Percentiles rank a stretch among this genome's conserved stretches.
These are phyloP conservation scores for Aphyosemion australe DNA, from an alignment of 2,113 vertebrate genomes.

Conservation along the genomic window DNA sequence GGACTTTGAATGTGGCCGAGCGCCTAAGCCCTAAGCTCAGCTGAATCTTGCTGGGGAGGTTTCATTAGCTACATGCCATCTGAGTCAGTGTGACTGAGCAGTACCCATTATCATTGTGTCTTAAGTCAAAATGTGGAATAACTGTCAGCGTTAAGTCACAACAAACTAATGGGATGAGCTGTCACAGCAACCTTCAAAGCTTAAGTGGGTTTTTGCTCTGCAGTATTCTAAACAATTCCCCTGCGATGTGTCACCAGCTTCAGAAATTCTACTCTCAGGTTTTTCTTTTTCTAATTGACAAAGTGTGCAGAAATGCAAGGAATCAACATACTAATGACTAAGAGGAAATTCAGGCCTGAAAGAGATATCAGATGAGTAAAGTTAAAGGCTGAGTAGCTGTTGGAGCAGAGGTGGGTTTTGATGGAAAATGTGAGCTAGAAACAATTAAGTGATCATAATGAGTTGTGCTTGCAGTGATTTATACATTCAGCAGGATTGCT, in stretches of 20 bases:
- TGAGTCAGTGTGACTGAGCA: conserved; percentile 41
- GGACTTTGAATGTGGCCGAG: conserved; percentile 26
- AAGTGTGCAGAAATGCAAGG: conserved; percentile 15
- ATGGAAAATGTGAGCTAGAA: conserved; percentile 25
- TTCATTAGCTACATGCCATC: conserved; percentile 54
- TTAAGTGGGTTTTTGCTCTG: conserved; percentile 15
- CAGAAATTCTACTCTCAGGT: conserved; percentile 4
- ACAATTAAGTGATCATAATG: conserved; percentile 29
- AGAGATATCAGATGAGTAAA: background rate
- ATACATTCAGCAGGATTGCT: conserved; percentile 25
- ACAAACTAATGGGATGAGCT: conserved; percentile 32
- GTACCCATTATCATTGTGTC: conserved; percentile 25
- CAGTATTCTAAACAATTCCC: conserved; percentile 1
- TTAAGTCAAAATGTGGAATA: conserved; percentile 37
- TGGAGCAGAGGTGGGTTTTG: conserved; percentile 5
- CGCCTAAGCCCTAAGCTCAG: conserved; percentile 29
- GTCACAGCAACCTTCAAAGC: conserved; percentile 36
- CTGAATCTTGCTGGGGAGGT: conserved; percentile 31
- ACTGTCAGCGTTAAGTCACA: conserved; percentile 33
- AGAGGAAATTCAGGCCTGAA: conserved; percentile 8
- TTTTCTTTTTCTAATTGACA: conserved; percentile 2
- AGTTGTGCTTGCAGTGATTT: conserved; percentile 36
- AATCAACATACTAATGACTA: conserved; percentile 15
- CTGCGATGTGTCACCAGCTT: background rate
- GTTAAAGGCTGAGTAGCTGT: conserved; percentile 16